Evolutionary conservation across 2,888 invertebrate species (phyloP), one percentile per base, ranked within the genome.

Genomic region (Nemotelus nigrinus): DNA sequence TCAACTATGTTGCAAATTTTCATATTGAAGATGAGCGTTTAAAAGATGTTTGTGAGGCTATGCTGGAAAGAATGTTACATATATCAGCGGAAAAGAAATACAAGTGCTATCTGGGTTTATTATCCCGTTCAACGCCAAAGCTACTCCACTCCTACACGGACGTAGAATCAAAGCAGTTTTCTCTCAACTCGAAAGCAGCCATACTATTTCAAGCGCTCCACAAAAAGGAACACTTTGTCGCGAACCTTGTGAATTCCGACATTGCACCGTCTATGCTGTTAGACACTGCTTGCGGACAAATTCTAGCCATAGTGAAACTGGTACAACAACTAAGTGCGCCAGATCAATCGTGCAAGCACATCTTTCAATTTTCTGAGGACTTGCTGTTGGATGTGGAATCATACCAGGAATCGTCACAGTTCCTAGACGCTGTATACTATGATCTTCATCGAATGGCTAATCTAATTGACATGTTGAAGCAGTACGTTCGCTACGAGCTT

Each of bases 1-100:
- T 79, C 2, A 79, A 75, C 55, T 77, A 70, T 39, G 7, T 77
- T 7, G 77, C 64, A 0, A 79, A 79, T 75, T 77, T 79, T 8
- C 39, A 75, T 43, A 47, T 77, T 7, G 60, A 77, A n/a, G 64
- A 63, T 8, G 63, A 70, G 39, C 68, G 67, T 3, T 3, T 70
- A 4, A 55, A n/a, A 25, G 48, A 77, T 50, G 63, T 72, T 2
- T 68, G 50, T 25, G 72, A 74, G 41, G 44, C 57, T 10, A 25
- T 79, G n/a, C 25, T 47, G 6, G 41, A 25, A 3, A 50, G 25
- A 44, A 67, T 74, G 45, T 48, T 60, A 7, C 45, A 53, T 44
- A n/a, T 65, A 4, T 8, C 55, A n/a, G 3, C 64, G 3, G 25
- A 64, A 10, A 45, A 47, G n/a, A 25, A 48, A 63, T 63, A 45